phyloP scores from a whole-genome alignment of 2,113 vertebrate genomes.

The Odontesthes bonariensis region DNA sequence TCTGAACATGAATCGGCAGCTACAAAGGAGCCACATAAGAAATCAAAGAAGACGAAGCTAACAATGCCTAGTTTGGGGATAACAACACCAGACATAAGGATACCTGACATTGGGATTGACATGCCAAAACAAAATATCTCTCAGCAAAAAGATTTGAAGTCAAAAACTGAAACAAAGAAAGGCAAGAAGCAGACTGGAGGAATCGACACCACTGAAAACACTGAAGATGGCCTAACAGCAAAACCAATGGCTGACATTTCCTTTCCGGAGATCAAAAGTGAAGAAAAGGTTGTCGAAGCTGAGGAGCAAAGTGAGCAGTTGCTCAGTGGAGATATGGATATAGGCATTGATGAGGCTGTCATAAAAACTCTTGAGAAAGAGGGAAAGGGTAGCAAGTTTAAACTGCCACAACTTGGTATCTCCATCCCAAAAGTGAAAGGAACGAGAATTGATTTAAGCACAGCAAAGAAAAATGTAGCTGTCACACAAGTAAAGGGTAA shows the following conservation, averaged over 20 bases:
- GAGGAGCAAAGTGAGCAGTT: not conserved
- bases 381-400: constrained; percentile 55
- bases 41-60: constrained; percentile 64
- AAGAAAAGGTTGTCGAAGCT: not conserved
- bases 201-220: constrained; percentile 52
- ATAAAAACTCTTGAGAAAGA: constrained; percentile 33
- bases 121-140: constrained; percentile 56
- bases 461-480: constrained; percentile 50
- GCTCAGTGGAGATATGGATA: not conserved
- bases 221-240: constrained; percentile 31
- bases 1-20: constrained; percentile 14
- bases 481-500: constrained; percentile 6
- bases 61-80: constrained; percentile 61
- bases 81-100: constrained; percentile 64
- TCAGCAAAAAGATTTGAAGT: constrained; percentile 24
- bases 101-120: constrained; percentile 64
- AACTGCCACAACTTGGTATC: constrained; percentile 61
- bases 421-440: constrained; percentile 63
- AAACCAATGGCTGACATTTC: constrained; percentile 9
- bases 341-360: constrained; percentile 29
- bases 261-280: constrained; percentile 3
- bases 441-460: constrained; percentile 35
- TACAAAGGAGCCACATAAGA: constrained; percentile 59
- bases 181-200: constrained; percentile 7
- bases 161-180: constrained; percentile 26